Percentiles rank a stretch among this genome's conserved stretches.
Conservation (phyloP, 2,888 invertebrate species). For the Sphinx pinastri region DNA sequence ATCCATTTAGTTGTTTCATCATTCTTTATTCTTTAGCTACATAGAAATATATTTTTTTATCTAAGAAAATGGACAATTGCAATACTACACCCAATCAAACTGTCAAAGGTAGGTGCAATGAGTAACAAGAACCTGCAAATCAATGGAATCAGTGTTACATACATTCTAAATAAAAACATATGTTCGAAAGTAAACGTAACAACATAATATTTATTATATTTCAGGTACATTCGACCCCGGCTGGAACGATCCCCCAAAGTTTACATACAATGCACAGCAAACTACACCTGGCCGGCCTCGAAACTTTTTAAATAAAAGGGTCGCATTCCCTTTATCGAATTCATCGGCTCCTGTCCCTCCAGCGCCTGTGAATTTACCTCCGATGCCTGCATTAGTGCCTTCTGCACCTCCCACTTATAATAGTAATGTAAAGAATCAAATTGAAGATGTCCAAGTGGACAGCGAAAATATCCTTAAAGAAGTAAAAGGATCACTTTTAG, state of each 20-base stretch:
- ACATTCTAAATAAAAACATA: not conserved
- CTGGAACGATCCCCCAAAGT: constrained; percentile 84
- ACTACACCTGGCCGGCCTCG: constrained; percentile 70
- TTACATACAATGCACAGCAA: constrained; percentile 72
- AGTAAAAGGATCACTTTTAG: constrained; percentile 62
- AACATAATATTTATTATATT: constrained; percentile 33
- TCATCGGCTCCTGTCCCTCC: constrained; percentile 42
- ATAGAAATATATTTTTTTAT: not conserved
- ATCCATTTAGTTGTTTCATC: not conserved
- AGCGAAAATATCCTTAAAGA: constrained; percentile 61
- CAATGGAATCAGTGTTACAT: no score
- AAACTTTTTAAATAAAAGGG: constrained; percentile 80
- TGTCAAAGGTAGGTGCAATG: constrained; percentile 47
- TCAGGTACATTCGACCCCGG: constrained; percentile 79
- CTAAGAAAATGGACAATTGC: constrained; percentile 50
- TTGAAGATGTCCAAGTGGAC: constrained; percentile 50
- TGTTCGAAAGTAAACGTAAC: not conserved
- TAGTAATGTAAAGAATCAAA: constrained; percentile 31
- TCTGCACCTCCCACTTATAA: constrained; percentile 41
- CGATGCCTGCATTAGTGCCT: constrained; percentile 50
- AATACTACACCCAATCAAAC: constrained; percentile 49
- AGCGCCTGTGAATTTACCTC: constrained; percentile 56
- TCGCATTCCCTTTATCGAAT: constrained; percentile 77
- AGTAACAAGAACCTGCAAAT: not conserved
- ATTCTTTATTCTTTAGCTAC: not conserved